phyloP scores from a whole-genome alignment of 92 coral and sea anemone genomes.

The Porites divaricata region DNA sequence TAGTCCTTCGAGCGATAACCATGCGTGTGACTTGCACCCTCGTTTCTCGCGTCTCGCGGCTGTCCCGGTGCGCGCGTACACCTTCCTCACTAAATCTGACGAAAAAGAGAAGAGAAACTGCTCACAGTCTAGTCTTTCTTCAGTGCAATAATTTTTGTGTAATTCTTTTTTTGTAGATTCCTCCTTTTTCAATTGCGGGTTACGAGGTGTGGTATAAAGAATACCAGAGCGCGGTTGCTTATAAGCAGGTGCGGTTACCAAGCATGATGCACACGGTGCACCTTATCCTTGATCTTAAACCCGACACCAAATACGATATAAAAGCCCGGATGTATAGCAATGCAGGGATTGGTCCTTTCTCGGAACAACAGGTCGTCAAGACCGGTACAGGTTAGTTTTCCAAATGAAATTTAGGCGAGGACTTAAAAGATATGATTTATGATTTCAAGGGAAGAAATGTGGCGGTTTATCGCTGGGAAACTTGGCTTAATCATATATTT shows the following conservation, averaged over 20 bases:
- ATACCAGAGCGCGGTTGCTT: slow-evolving; percentile 45
- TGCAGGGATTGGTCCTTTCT: slow-evolving; percentile 94
- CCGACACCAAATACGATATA: slow-evolving; percentile 69
- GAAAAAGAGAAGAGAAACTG: too few species aligned
- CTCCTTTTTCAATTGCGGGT: slow-evolving; percentile 75
- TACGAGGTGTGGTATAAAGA: slow-evolving; percentile 78
- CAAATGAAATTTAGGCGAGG: background rate
- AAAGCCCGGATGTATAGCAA: slow-evolving; percentile 95
- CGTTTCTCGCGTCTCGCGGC: too few species aligned
- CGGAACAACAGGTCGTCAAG: slow-evolving; percentile 58
- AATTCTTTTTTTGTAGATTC: slow-evolving; percentile 49
- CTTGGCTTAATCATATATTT: too few species aligned
- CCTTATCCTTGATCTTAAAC: slow-evolving; percentile 78
- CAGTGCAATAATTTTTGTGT: background rate
- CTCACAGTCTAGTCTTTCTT: too few species aligned
- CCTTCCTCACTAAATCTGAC: too few species aligned
- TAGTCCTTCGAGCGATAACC: too few species aligned
- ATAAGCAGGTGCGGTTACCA: slow-evolving; percentile 34
- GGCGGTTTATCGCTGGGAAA: too few species aligned
- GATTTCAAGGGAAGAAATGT: too few species aligned
- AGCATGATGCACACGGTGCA: slow-evolving; percentile 67
- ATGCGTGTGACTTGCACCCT: too few species aligned
- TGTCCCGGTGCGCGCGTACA: too few species aligned
- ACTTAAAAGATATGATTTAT: background rate
- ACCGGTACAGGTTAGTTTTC: slow-evolving; percentile 74